Percentiles rank a stretch among this genome's conserved stretches.
Evolutionary conservation across 2,797 vertebrate species (phyloP).

Genomic region (Sebastes umbrosus): DNA sequence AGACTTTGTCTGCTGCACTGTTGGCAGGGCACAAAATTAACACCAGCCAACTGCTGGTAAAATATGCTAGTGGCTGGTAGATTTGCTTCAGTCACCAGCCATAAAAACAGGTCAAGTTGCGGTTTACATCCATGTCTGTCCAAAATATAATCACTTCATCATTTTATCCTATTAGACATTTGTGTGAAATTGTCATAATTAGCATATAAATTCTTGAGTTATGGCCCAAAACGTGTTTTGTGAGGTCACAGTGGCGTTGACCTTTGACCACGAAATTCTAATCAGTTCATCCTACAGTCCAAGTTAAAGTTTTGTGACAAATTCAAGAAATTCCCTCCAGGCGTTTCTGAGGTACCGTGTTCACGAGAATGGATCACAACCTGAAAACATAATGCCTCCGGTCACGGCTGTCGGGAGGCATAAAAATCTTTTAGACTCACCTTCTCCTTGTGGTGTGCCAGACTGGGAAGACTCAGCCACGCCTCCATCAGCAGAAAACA

Average conservation of each 20-base stretch:
- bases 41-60: neutral
- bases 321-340: no score
- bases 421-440: constrained; percentile 66
- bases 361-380: no score
- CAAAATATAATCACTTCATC: neutral
- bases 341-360: no score
- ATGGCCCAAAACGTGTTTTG: neutral
- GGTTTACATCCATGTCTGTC: neutral
- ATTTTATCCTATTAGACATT: neutral
- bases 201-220: neutral
- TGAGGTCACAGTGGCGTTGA: neutral
- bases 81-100: neutral
- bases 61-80: neutral
- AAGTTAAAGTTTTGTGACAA: neutral
- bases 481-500: constrained; percentile 91
- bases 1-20: neutral
- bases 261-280: neutral
- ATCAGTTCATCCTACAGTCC: neutral
- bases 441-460: constrained; percentile 92
- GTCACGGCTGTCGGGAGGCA: neutral
- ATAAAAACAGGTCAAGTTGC: neutral
- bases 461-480: constrained; percentile 89
- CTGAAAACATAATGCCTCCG: no score
- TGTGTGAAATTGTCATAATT: neutral
- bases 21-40: neutral